Evolutionary conservation across 2,888 invertebrate genomes (phyloP), one percentile per base, ranked within the genome.

Genomic region (Tipula lateralis): DNA sequence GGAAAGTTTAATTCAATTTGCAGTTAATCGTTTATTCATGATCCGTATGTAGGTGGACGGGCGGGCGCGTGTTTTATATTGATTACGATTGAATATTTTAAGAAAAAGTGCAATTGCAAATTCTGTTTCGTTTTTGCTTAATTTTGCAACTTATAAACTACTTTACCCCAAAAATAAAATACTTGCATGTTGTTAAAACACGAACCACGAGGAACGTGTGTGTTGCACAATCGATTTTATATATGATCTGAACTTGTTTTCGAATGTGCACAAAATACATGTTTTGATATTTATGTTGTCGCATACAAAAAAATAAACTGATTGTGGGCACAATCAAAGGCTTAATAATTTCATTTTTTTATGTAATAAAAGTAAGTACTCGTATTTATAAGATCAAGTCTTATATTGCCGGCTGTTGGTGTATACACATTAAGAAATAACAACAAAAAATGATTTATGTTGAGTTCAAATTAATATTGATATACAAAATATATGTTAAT

Each of bases 211-310:
- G 24, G 66, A 24, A 66, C 3, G 24, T 66, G 66, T 6, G 9
- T 66, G 66, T 66, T 66, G 24, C 66, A 9, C 66, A 24, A 66
- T 24, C 66, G 24, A 12, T 66, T 66, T 66, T 66, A n/a, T n/a
- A n/a, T 66, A 66, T 66, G 66, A 66, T 66, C 24, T 66, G 66
- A 66, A 66, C 66, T 66, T 66, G 66, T 66, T 66, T 66, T 66
- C 66, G 66, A 66, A 7, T 32, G 6, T 39, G 3, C 13, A 50
- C 44, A 50, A 24, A 19, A 24, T 24, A 7, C 66, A 66, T 66
- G 66, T 12, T 24, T 66, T 66, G 5, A 24, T 24, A 66, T 19
- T 66, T 44, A 4, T 44, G 44, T n/a, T 66, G 66, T 66, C 66
- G 2, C 12, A 66, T 66, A 66, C 12, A 24, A 7, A 66, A 24